Evolutionary conservation across 1,140 invertebrate genomes (phyloP), one percentile per base, ranked within the genome.

Genomic region (Ridgeia piscesae): DNA sequence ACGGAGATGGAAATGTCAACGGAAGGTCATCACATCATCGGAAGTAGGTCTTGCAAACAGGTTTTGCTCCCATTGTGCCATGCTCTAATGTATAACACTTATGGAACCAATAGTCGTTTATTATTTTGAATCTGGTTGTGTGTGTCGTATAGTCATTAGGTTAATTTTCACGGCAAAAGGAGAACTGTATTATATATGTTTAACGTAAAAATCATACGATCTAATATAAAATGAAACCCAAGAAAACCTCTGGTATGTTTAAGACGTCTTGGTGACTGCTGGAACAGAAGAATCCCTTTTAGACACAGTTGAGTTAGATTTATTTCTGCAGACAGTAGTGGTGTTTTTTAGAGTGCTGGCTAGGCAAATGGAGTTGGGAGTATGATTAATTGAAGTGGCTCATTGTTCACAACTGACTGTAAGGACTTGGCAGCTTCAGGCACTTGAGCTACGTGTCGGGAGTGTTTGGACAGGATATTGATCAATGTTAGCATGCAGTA

Each of bases 1-100:
- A 95, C 94, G 94, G 94, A 33, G 93, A 93, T 92, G 94, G 94
- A 33, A 94, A 95, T 93, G 92, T 94, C 31, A 94, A 94, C 92
- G 93, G 93, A 91, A 94, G 92, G 89, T 94, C 93, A 33, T 92
- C 93, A n/a, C 93, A 94, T 77, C 94, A 95, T 91, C 92, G 94
- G 92, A 94, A 93, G 94, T 94, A 93, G 93, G 94, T 93, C 33
- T 50, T 91, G 17, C 6, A 34, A 33, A 35, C 6, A 33, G 21
- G 31, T 34, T 14, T 90, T 90, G 6, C 35, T 90, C 89, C 35
- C 14, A 33, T 33, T 90, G 89, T 90, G 89, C 6, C 17, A 34
- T 6, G 89, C 31, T 90, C 6, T 35, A 33, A 31, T 89, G 88
- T 6, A 6, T 42, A 4, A 42, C 42, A 42, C 42, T 42, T 42